phyloP scores from a whole-genome alignment of 2,113 vertebrate species.

The Callithrix jacchus region DNA sequence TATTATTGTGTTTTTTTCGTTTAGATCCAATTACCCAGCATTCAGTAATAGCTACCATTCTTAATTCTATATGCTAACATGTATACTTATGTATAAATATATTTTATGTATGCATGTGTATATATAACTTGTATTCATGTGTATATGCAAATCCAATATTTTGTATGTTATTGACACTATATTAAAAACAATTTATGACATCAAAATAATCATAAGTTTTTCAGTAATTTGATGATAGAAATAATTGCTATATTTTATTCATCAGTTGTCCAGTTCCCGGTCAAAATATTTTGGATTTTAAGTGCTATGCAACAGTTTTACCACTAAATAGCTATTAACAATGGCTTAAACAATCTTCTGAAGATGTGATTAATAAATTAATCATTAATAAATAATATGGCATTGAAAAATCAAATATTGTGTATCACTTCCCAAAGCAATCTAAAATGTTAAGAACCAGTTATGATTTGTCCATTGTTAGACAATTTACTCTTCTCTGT shows the following conservation, averaged over 20 bases:
- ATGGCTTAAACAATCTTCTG: not conserved
- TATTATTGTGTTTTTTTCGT: not conserved
- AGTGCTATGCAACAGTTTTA: not conserved
- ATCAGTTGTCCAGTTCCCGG: not conserved
- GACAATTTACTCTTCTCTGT: not conserved
- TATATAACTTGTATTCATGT: not conserved
- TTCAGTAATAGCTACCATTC: not conserved
- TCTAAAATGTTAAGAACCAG: slow-evolving; percentile 35
- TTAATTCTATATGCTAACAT: not conserved
- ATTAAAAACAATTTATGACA: not conserved
- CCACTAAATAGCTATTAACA: not conserved
- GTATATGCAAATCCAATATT: not conserved
- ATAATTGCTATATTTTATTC: not conserved
- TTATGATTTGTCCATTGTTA: slow-evolving; percentile 20
- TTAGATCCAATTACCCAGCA: not conserved
- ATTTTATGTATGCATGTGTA: not conserved
- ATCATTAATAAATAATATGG: slow-evolving; percentile 39
- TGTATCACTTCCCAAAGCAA: slow-evolving; percentile 41
- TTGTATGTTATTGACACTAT: not conserved
- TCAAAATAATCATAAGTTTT: not conserved
- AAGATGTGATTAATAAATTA: slow-evolving; percentile 48
- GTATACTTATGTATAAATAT: not conserved
- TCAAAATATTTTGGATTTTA: slow-evolving; percentile 34
- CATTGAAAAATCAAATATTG: slow-evolving; percentile 25
- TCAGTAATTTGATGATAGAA: not conserved